These are phyloP conservation scores for Nowickia ferox DNA, from an alignment of 2,888 invertebrate genomes.

Conservation along the genomic window DNA sequence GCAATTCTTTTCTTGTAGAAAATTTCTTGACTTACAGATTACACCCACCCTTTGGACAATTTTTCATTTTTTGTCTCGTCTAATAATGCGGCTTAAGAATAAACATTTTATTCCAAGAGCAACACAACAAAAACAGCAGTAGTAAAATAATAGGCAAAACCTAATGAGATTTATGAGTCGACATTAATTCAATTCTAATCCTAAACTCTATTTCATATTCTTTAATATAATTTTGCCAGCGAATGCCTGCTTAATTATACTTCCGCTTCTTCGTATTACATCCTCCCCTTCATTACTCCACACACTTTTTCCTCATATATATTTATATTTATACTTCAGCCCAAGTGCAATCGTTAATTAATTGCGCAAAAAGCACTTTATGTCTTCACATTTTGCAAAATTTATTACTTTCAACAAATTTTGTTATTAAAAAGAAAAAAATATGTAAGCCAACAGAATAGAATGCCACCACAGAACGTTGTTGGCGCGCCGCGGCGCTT, in stretches of 20 bases:
- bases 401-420: conserved; percentile 62
- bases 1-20: conserved; percentile 30
- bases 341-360: conserved; percentile 80
- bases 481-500: background rate
- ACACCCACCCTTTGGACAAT: conserved; percentile 33
- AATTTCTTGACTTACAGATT: conserved; percentile 47
- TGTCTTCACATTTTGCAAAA: conserved; percentile 66
- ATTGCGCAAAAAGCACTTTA: conserved; percentile 75
- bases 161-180: conserved; percentile 80
- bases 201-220: conserved; percentile 67
- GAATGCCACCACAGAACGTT: conserved; percentile 2
- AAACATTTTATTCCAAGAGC: conserved; percentile 41
- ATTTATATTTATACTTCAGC: conserved; percentile 34
- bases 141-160: conserved; percentile 48
- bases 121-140: conserved; percentile 10
- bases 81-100: conserved; percentile 44
- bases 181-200: conserved; percentile 77
- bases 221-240: conserved; percentile 58
- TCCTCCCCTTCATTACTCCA: background rate
- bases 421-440: conserved; percentile 43
- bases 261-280: conserved; percentile 19
- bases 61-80: conserved; percentile 55
- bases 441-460: background rate
- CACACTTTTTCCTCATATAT: background rate
- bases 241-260: conserved; percentile 67